Evolutionary conservation across 92 coral and sea anemone genomes (phyloP).

Genomic region (Epizoanthus fatuus): DNA sequence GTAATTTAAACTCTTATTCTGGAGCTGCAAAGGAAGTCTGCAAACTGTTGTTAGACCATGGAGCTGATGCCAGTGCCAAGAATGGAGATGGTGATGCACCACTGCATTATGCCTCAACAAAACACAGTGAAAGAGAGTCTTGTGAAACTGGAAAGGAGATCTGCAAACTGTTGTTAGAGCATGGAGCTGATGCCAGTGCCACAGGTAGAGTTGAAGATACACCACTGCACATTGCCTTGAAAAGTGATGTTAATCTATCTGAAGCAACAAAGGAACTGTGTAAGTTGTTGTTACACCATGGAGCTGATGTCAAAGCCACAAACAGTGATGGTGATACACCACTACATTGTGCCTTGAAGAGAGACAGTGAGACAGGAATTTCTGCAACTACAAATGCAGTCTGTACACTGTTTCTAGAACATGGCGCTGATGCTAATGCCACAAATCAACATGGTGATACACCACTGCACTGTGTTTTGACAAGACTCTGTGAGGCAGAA

Average conservation of each 20-base stretch:
- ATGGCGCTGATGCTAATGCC: background rate
- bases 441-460: too few species aligned
- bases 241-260: background rate
- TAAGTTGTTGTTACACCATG: background rate
- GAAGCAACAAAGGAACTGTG: background rate
- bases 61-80: too few species aligned
- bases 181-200: background rate
- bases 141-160: background rate
- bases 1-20: too few species aligned
- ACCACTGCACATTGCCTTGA: background rate
- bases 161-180: background rate
- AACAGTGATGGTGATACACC: background rate
- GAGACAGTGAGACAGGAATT: too few species aligned
- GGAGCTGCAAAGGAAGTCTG: too few species aligned
- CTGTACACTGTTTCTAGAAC: background rate
- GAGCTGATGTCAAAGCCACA: background rate
- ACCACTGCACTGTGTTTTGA: too few species aligned
- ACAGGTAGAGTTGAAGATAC: background rate
- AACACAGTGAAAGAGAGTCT: too few species aligned
- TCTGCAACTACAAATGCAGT: background rate
- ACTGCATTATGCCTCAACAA: too few species aligned
- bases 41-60: too few species aligned
- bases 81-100: background rate
- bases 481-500: too few species aligned
- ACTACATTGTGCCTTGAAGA: background rate